Base-by-base conservation (phyloP, 1,140 invertebrate species). In the Aphelenchoides avenae region DNA sequence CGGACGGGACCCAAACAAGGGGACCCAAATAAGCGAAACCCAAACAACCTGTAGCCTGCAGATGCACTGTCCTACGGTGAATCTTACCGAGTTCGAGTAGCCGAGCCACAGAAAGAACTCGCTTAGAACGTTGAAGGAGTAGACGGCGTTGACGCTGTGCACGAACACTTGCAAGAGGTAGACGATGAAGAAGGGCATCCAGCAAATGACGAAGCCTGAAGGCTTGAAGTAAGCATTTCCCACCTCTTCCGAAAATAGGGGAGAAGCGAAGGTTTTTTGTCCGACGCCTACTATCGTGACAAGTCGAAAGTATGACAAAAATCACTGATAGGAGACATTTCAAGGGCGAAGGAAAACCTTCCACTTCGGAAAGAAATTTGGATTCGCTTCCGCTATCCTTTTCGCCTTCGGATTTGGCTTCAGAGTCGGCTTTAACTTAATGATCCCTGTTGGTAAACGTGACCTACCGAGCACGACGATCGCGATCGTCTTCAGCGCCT, bases 181-280 rank as follows among this genome's bases (percentile, higher is more conserved):
- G 20, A 77, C 64, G 42, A 82, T 77, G 66, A 82, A 82, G 50
- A 81, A 81, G 33, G 80, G 80, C 34, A 81, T 68, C 80, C 80
- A 81, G 57, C 80, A 81, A 30, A 80, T 74, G 27, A 81, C 79
- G 55, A 81, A 81, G 24, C 74, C 72, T 73, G 34, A 20, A 71
- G n/a, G n/a, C n/a, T n/a, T n/a, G n/a, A n/a, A n/a, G n/a, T n/a
- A n/a, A n/a, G n/a, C n/a, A n/a, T n/a, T n/a, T n/a, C n/a, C n/a
- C n/a, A n/a, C n/a, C n/a, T n/a, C n/a, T n/a, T n/a, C n/a, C n/a
- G n/a, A n/a, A n/a, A n/a, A n/a, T n/a, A n/a, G n/a, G n/a, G n/a
- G n/a, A n/a, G n/a, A n/a, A n/a, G n/a, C n/a, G n/a, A 57, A 39
- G 5, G 2, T 7, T 54, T 18, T 58, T 61, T 57, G 31, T 34